phyloP scores from a whole-genome alignment of 2,113 vertebrate genomes.

The Fukomys damarensis region DNA sequence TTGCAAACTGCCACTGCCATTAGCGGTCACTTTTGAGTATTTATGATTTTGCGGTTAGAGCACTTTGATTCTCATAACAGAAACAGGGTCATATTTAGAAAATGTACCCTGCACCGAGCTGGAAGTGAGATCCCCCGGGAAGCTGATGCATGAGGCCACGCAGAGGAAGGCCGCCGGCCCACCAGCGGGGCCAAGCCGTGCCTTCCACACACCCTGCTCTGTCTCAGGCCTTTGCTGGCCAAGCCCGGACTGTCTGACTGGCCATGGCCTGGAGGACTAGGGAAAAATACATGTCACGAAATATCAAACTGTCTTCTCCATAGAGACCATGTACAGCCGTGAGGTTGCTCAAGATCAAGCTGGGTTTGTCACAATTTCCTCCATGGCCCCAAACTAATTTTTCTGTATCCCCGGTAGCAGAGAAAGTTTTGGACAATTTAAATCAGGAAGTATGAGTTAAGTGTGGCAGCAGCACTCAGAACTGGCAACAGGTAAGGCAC shows the following conservation, averaged over 20 bases:
- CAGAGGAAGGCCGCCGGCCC: background rate
- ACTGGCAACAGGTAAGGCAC: background rate
- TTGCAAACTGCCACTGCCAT: slow-evolving; percentile 66
- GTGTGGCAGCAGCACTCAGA: background rate
- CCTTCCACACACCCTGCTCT: background rate
- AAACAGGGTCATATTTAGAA: slow-evolving; percentile 71
- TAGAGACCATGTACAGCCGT: background rate
- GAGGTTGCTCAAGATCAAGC: background rate
- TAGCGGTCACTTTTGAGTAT: slow-evolving; percentile 73
- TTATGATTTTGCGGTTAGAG: slow-evolving; percentile 58
- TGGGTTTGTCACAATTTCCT: background rate
- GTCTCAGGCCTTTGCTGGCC: background rate
- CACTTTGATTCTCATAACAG: slow-evolving; percentile 73
- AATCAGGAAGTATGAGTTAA: background rate
- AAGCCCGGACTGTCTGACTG: background rate
- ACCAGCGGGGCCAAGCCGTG: background rate
- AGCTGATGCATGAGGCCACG: slow-evolving; percentile 4
- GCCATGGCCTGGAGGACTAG: background rate
- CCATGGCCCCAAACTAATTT: background rate
- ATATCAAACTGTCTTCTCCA: background rate
- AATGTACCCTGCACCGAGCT: slow-evolving; percentile 34
- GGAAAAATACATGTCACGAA: background rate
- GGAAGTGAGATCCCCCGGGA: slow-evolving; percentile 61
- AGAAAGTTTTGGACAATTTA: background rate
- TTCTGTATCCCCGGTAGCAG: background rate